Evolutionary conservation across 2,888 invertebrate genomes (phyloP), one percentile per base, ranked within the genome.

Genomic region (Homarus gammarus): DNA sequence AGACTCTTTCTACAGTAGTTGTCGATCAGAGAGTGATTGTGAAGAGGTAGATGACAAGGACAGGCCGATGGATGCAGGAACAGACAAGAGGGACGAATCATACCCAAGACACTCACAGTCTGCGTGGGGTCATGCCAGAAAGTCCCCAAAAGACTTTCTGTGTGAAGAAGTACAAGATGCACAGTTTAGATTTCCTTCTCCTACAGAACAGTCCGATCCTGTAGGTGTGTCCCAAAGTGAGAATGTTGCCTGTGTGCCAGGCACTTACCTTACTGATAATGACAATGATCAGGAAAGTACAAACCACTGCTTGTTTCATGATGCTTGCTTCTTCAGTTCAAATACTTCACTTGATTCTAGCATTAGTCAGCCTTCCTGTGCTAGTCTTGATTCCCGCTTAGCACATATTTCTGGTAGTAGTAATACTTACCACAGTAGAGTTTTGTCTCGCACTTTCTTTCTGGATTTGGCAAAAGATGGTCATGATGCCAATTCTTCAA

Each of bases 341-440:
- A 84, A 81, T 68, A 82, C 79, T 64, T 90, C 86, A n/a, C 56
- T 85, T 18, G 90, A 86, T 49, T 90, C 90, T 51, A 79, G 70
- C 49, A 61, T 79, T 73, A 87, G 87, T 81, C 87, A 87, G 40
- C 87, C 79, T n/a, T 87, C 89, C 8, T 85, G 85, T 61, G 89
- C 89, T 38, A 84, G 84, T 22, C 84, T 89, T 27, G 89, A 85
- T 81, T 89, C 89, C 6, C 64, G 81, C 22, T 72, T 89, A 44
- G 84, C 84, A 8, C 89, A 85, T 33, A 49, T 89, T 3, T 85
- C 89, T 15, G 84, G 85, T 31, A 86, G 78, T 33, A 86, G 85
- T 68, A 86, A 86, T 68, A 86, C 85, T 10, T 86, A 86, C 68
- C 70, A 78, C 56, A 81, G 87, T 61, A 78, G 40, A 70, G 70